Base-by-base conservation (phyloP, 1,140 invertebrate species). In the Sycobia sp. region DNA sequence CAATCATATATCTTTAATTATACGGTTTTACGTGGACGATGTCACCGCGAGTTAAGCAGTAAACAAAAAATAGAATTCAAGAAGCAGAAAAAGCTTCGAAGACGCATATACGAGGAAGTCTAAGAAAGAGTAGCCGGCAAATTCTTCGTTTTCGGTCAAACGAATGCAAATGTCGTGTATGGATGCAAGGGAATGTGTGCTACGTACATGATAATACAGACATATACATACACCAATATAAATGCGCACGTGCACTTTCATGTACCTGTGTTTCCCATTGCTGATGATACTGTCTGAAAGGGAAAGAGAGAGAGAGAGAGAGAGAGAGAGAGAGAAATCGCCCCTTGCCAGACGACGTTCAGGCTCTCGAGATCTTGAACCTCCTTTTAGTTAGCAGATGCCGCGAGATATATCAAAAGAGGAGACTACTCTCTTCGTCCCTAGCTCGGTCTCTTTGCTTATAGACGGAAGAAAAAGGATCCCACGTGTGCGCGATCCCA, bases 1-100 rank as follows among this genome's bases (percentile, higher is more conserved):
- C n/a, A n/a, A n/a, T n/a, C n/a, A n/a, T n/a, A n/a, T n/a, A n/a
- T 67, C 73, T 72, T 79, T 78, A 77, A 78, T 79, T 78, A 79
- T 77, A 71, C 75, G 69, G 68, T 76, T 78, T 77, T 71, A 73
- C 71, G 70, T 69, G 60, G 57, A 53, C 43, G 43, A 49, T 56
- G 66, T 53, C 58, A 46, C 54, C 51, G 66, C 43, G 57, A 55
- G n/a, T n/a, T n/a, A n/a, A n/a, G n/a, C n/a, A n/a, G n/a, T n/a
- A n/a, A n/a, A n/a, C n/a, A n/a, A n/a, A n/a, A n/a, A n/a, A n/a
- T n/a, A n/a, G n/a, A n/a, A n/a, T n/a, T n/a, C n/a, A n/a, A n/a
- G n/a, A n/a, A n/a, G n/a, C n/a, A n/a, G n/a, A n/a, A n/a, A n/a
- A n/a, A n/a, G n/a, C n/a, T n/a, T n/a, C n/a, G n/a, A n/a, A n/a